A percentile compares a stretch with the other conserved stretches of the same genome.
Evolutionary conservation across 2,888 invertebrate species (phyloP).

Genomic region (Heliconius hortense): DNA sequence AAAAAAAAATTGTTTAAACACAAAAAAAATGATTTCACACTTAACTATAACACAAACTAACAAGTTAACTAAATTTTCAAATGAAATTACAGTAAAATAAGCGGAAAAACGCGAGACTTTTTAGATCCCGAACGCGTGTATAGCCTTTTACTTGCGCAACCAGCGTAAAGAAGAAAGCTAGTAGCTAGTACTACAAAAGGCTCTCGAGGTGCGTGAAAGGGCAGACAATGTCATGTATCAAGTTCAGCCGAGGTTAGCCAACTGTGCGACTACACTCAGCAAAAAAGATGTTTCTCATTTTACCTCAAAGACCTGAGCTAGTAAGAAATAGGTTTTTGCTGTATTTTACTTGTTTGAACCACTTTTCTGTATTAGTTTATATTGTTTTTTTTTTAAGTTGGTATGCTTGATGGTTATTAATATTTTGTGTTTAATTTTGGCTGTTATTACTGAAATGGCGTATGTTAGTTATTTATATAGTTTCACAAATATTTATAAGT

Average conservation of each 20-base stretch:
- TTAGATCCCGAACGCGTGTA: slow-evolving; percentile 17
- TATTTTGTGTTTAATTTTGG: too few species aligned
- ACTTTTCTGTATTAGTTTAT: slow-evolving; percentile 8
- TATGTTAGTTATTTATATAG: too few species aligned
- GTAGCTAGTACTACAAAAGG: slow-evolving; percentile 45
- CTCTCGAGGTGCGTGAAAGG: slow-evolving; percentile 70
- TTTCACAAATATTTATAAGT: too few species aligned
- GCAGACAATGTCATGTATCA: slow-evolving; percentile 81
- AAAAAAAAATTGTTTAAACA: background rate
- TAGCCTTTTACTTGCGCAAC: slow-evolving; percentile 31
- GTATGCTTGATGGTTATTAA: too few species aligned
- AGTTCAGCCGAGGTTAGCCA: slow-evolving; percentile 72
- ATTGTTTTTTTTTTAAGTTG: background rate
- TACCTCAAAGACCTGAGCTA: slow-evolving; percentile 19
- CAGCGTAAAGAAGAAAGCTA: slow-evolving; percentile 47
- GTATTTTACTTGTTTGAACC: background rate
- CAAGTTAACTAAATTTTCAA: background rate
- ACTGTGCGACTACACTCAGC: slow-evolving; percentile 61
- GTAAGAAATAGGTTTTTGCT: slow-evolving; percentile 12
- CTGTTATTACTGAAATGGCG: too few species aligned
- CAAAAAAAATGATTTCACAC: background rate
- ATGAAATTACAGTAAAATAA: slow-evolving; percentile 4
- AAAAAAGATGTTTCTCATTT: slow-evolving; percentile 39
- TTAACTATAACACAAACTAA: background rate
- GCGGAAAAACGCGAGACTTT: slow-evolving; percentile 20